Conservation (phyloP, 2,888 invertebrate genomes). For the Leucozona laternaria region DNA sequence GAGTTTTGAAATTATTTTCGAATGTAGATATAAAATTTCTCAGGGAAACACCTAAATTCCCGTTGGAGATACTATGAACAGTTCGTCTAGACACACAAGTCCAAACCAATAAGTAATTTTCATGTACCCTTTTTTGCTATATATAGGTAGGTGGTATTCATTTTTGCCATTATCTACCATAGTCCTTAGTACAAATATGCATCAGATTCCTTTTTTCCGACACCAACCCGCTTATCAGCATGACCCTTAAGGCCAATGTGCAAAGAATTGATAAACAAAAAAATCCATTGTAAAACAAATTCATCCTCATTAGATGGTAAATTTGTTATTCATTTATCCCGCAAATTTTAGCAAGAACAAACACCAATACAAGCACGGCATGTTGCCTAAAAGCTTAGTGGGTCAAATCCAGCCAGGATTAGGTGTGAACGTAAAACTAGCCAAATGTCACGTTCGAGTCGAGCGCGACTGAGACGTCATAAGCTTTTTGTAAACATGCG, state of each 20-base stretch:
- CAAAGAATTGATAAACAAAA: not conserved
- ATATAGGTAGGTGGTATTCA: conserved; percentile 6
- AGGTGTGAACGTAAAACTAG: conserved; percentile 46
- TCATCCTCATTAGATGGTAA: conserved; percentile 54
- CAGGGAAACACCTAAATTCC: conserved; percentile 51
- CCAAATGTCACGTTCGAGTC: conserved; percentile 72
- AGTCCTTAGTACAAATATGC: not conserved
- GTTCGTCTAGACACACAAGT: conserved; percentile 55
- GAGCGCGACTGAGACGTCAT: conserved; percentile 43
- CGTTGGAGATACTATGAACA: conserved; percentile 42
- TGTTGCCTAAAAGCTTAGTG: conserved; percentile 65
- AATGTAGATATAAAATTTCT: conserved; percentile 38
- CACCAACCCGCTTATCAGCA: not conserved
- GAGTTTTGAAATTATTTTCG: not conserved
- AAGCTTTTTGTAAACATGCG: conserved; percentile 62
- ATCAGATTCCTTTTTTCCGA: conserved; percentile 3
- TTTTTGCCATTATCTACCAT: conserved; percentile 1
- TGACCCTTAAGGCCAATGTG: not conserved
- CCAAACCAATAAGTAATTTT: not conserved
- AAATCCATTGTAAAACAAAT: conserved; percentile 1
- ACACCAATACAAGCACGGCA: conserved; percentile 51
- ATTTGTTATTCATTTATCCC: conserved; percentile 65
- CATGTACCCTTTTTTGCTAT: conserved; percentile 24
- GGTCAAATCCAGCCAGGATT: conserved; percentile 67
- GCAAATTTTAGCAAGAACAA: conserved; percentile 24